Evolutionary conservation across 2,113 vertebrate species (phyloP).

Genomic region (Cottus gobio): DNA sequence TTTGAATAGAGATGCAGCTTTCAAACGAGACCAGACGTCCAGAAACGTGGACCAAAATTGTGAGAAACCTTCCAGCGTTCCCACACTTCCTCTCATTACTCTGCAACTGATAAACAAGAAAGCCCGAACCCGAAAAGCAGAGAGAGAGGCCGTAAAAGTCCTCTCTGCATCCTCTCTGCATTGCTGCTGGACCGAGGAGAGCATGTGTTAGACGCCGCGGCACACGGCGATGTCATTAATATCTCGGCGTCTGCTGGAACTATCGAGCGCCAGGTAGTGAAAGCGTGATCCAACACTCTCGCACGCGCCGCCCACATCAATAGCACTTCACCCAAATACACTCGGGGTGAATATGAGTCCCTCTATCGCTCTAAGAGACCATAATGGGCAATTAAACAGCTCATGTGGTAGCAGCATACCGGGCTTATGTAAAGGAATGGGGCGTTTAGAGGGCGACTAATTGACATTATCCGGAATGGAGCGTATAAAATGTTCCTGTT

Average conservation of each 20-base stretch:
- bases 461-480: slow-evolving; percentile 40
- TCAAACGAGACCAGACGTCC: background rate
- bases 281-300: slow-evolving; percentile 60
- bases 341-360: slow-evolving; percentile 59
- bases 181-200: background rate
- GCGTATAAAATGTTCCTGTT: slow-evolving; percentile 47
- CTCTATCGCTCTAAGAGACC: slow-evolving; percentile 43
- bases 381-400: slow-evolving; percentile 78
- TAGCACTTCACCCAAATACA: slow-evolving; percentile 56
- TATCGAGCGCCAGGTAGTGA: slow-evolving; percentile 57
- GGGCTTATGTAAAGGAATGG: slow-evolving; percentile 62
- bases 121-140: background rate
- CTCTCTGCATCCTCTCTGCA: background rate
- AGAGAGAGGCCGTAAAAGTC: background rate
- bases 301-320: slow-evolving; percentile 26
- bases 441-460: slow-evolving; percentile 62
- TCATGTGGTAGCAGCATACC: slow-evolving; percentile 64
- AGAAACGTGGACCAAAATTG: background rate
- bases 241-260: slow-evolving; percentile 32
- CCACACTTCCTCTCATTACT: background rate
- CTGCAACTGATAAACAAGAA: slow-evolving; percentile 1
- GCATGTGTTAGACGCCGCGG: slow-evolving; percentile 8
- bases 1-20: background rate
- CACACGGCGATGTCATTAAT: slow-evolving; percentile 51
- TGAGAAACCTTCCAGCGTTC: background rate